Conservation (phyloP, 2,113 vertebrate species). For the Nycticorax nycticorax region DNA sequence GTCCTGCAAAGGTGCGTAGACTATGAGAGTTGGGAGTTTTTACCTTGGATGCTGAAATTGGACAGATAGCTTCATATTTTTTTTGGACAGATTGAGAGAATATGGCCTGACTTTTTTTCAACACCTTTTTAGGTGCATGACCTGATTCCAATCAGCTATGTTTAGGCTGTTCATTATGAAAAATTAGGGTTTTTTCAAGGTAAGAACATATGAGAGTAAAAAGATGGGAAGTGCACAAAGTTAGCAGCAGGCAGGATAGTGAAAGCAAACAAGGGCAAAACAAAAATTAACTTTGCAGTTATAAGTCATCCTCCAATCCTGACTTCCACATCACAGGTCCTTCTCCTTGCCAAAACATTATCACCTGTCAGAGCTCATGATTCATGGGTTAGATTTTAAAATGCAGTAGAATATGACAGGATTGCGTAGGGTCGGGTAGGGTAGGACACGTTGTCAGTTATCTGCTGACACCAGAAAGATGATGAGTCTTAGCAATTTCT, state of each 20-base stretch:
- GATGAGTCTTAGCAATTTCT: not conserved
- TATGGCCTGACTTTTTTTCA: not conserved
- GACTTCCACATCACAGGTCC: not conserved
- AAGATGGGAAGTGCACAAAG: not conserved
- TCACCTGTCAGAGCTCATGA: not conserved
- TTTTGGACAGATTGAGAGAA: not conserved
- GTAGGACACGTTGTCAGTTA: not conserved
- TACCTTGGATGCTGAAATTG: not conserved
- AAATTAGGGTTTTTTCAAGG: not conserved
- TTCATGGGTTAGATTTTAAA: not conserved
- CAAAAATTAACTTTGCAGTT: not conserved
- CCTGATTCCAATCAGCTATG: not conserved
- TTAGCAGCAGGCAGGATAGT: not conserved
- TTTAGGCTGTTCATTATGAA: not conserved
- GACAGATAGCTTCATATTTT: not conserved
- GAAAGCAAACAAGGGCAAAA: not conserved
- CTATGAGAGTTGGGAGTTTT: not conserved
- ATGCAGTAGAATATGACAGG: not conserved
- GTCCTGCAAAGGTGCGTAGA: not conserved
- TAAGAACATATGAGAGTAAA: not conserved
- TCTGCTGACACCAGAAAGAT: not conserved
- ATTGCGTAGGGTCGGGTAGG: fast-evolving
- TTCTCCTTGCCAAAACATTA: not conserved
- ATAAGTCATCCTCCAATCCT: not conserved
- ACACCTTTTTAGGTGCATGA: not conserved